These are phyloP conservation scores for Drosophila pandora DNA, from an alignment of 1,140 invertebrate species.

Conservation along the genomic window DNA sequence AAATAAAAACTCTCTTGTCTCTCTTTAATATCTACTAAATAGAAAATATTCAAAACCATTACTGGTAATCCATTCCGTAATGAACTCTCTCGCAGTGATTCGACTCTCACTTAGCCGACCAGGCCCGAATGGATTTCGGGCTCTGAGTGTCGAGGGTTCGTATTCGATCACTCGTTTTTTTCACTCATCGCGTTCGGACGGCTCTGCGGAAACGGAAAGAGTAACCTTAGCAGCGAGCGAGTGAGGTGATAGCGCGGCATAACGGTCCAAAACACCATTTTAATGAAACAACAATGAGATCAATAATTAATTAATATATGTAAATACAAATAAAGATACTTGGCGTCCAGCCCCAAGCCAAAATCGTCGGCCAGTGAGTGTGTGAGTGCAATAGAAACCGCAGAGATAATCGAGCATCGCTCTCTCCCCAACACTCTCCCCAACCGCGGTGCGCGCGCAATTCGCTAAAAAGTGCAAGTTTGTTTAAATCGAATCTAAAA, in stretches of 20 bases:
- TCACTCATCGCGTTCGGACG: background rate
- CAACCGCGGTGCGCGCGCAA: conserved; percentile 1
- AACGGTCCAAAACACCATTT: conserved; percentile 1
- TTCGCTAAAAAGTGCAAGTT: conserved; percentile 4
- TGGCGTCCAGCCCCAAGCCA: conserved; percentile 7
- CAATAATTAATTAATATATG: background rate
- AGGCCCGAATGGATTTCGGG: background rate
- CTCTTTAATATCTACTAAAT: too few relatives aligned
- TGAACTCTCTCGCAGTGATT: background rate
- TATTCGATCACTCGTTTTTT: background rate
- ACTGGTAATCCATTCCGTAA: background rate
- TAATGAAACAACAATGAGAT: background rate
- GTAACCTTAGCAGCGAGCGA: too few relatives aligned
- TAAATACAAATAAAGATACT: background rate
- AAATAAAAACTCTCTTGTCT: too few relatives aligned
- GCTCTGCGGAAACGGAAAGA: background rate
- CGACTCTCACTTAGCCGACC: background rate
- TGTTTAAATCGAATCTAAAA: background rate
- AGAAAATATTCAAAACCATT: background rate
- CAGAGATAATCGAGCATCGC: conserved; percentile 2
- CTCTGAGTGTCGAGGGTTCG: too few relatives aligned
- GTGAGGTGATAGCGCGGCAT: conserved; percentile 1
- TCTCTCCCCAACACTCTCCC: background rate
- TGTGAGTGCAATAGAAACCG: conserved; percentile 37
- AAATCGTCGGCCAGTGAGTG: conserved; percentile 26